Evolutionary conservation across 1,140 invertebrate genomes (phyloP), one percentile per base, ranked within the genome.

Genomic region (Drosophila mayri): DNA sequence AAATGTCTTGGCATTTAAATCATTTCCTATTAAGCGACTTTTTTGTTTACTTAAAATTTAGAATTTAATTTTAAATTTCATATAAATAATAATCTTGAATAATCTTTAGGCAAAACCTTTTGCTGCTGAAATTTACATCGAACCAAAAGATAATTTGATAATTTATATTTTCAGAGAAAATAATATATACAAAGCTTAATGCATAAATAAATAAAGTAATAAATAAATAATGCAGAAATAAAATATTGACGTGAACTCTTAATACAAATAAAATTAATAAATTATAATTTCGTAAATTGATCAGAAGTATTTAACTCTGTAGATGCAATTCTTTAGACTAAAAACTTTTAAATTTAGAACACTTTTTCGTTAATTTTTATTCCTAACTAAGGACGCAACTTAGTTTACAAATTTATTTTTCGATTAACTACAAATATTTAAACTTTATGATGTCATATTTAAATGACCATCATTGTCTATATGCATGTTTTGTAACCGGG

Each of bases 401-500:
- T 3, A 9, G 4, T 4, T 41, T 3, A 41, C 3, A 16, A 11
- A 43, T 43, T 44, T 14, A 6, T 22, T 44, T 14, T 14, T 22
- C 2, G 14, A 14, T 4, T 46, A 8, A 25, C 6, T 44, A 22
- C 5, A 22, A 0, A n/a, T 9, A 8, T 14, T 44, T 12, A 41
- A 41, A 4, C 14, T 6, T 10, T 1, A 9, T 20, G 4, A 14
- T 28, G 0, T 28, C 11, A 37, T n/a, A 40, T n/a, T 12, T 7
- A 18, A 12, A 40, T 43, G 16, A 16, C 28, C 18, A 0, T 11
- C 4, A 32, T 40, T 76, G 79, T 63, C 61, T 47, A 55, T 60
- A 46, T 59, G 43, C 25, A 46, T 59, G 30, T 54, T n/a, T 22
- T 30, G 67, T 32, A 37, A 41, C 41, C 41, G 54, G 55, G 54